These are phyloP conservation scores for Leptocoma aspasia DNA, from an alignment of 2,113 vertebrate genomes.

Conservation along the genomic window DNA sequence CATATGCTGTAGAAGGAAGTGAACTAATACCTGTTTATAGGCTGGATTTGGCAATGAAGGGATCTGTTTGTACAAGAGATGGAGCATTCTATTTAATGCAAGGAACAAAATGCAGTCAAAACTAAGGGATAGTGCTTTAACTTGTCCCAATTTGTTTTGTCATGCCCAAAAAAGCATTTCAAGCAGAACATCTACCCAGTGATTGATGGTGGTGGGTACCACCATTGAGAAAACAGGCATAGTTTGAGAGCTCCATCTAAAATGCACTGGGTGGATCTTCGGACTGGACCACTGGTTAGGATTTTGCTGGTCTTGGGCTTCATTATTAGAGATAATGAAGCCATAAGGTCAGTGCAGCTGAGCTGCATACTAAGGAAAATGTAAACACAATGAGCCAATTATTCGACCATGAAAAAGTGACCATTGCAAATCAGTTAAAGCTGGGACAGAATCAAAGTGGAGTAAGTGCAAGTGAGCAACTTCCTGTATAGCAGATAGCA, in stretches of 20 bases:
- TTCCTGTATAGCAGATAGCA: neutral
- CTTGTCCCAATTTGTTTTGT: neutral
- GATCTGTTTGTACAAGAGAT: neutral
- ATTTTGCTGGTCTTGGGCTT: neutral
- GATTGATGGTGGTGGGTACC: neutral
- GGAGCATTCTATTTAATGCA: neutral
- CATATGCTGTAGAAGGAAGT: neutral
- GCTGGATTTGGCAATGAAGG: neutral
- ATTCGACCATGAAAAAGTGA: neutral
- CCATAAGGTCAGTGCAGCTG: neutral
- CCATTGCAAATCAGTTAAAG: neutral
- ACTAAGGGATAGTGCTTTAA: neutral
- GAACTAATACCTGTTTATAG: neutral
- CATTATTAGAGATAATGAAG: neutral
- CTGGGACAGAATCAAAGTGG: neutral
- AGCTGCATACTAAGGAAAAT: slow-evolving; percentile 7
- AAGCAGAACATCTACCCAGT: neutral
- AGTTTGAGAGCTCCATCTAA: neutral
- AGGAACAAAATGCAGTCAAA: neutral
- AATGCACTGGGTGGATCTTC: neutral
- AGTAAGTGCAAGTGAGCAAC: neutral
- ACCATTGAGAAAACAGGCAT: neutral
- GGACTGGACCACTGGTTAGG: neutral
- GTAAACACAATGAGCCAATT: neutral
- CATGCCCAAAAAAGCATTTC: neutral